A percentile compares a stretch with the other conserved stretches of the same genome.
phyloP scores from a whole-genome alignment of 1,140 invertebrate genomes.

The Mamestra configurata region DNA sequence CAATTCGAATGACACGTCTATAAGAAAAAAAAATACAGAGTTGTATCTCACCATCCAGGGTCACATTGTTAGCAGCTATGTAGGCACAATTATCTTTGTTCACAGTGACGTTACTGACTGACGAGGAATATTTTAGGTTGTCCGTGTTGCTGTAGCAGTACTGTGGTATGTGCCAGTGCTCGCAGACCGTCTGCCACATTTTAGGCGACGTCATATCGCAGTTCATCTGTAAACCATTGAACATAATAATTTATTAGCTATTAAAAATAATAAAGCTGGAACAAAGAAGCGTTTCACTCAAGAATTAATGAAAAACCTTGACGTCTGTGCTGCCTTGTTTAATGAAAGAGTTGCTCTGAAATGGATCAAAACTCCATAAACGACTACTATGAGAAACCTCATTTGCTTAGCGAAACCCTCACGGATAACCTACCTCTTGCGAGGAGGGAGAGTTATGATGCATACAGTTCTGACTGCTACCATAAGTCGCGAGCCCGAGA shows the following conservation, averaged over 20 bases:
- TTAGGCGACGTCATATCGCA: conserved; percentile 82
- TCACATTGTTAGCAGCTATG: conserved; percentile 68
- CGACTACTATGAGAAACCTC: too few species aligned
- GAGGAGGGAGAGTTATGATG: too few species aligned
- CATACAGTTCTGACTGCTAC: too few species aligned
- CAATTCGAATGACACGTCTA: background rate
- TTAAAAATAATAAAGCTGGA: background rate
- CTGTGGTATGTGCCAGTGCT: conserved; percentile 85
- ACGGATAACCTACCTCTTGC: too few species aligned
- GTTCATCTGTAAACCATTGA: conserved; percentile 78
- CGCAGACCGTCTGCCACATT: conserved; percentile 87
- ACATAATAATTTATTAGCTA: background rate
- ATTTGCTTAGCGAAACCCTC: too few species aligned
- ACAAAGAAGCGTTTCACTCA: too few species aligned
- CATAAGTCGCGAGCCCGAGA: too few species aligned
- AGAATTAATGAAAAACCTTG: too few species aligned
- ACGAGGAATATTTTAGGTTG: conserved; percentile 67
- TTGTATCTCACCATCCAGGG: conserved; percentile 70
- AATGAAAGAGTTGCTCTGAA: too few species aligned
- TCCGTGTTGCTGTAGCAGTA: conserved; percentile 79
- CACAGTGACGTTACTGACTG: conserved; percentile 62
- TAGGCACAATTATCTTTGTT: conserved; percentile 69
- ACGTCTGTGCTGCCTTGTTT: too few species aligned
- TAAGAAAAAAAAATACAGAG: background rate
- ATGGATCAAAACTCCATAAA: too few species aligned